phyloP scores from a whole-genome alignment of 2,888 invertebrate genomes.

The Lypha dubia region DNA sequence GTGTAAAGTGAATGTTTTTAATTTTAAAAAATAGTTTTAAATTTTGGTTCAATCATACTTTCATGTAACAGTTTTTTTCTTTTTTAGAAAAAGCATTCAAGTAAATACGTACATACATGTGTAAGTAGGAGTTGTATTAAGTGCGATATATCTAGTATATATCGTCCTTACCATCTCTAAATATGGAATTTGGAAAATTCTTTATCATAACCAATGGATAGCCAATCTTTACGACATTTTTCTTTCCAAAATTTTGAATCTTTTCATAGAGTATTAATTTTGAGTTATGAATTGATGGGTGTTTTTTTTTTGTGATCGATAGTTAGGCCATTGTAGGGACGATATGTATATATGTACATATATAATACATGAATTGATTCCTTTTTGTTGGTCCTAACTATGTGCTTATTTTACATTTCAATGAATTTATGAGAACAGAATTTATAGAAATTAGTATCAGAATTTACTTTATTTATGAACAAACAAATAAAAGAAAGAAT shows the following conservation, averaged over 20 bases:
- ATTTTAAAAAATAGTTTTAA: constrained; percentile 1
- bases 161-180: too few species aligned
- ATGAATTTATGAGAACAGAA: background rate
- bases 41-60: background rate
- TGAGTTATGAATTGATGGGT: too few species aligned
- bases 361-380: background rate
- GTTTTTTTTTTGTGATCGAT: too few species aligned
- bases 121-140: background rate
- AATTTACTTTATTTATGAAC: background rate
- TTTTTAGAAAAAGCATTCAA: background rate
- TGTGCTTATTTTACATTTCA: background rate
- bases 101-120: background rate
- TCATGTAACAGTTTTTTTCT: background rate
- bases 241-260: too few species aligned
- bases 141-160: background rate
- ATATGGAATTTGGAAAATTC: too few species aligned
- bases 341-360: too few species aligned
- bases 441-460: constrained; percentile 24
- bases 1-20: constrained; percentile 1
- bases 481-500: background rate
- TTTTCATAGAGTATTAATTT: too few species aligned
- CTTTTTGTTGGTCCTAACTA: background rate
- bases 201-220: too few species aligned
- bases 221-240: too few species aligned
- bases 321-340: too few species aligned